These are phyloP conservation scores for Tenthredo mesomela DNA, from an alignment of 2,888 invertebrate genomes.

Conservation along the genomic window DNA sequence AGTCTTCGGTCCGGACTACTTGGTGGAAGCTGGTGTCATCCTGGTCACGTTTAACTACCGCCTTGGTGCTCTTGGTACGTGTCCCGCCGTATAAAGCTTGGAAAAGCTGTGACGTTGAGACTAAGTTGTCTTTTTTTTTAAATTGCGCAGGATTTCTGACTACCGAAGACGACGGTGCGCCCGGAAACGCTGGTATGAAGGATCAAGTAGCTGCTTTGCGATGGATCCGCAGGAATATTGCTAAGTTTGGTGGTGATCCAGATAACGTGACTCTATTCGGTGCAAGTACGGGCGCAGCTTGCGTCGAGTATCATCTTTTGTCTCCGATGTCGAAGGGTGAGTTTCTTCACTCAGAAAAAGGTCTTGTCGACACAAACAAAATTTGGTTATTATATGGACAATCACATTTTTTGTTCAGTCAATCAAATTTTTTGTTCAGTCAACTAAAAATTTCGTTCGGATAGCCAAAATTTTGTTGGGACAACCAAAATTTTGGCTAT, in stretches of 20 bases:
- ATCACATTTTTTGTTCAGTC: too few relatives aligned
- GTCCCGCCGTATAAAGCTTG: too few relatives aligned
- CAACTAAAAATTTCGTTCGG: too few relatives aligned
- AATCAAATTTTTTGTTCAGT: too few relatives aligned
- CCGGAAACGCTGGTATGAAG: conserved; percentile 79
- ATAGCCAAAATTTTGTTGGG: too few relatives aligned
- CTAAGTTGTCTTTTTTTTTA: neutral
- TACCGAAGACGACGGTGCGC: conserved; percentile 77
- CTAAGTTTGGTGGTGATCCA: conserved; percentile 79
- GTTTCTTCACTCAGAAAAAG: too few relatives aligned
- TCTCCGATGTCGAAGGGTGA: conserved; percentile 77
- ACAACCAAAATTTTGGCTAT: too few relatives aligned
- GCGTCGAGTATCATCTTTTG: conserved; percentile 75
- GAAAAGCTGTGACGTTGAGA: conserved; percentile 60
- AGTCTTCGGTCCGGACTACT: conserved; percentile 75
- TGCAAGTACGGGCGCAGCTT: conserved; percentile 77
- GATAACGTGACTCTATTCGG: conserved; percentile 79
- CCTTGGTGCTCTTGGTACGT: conserved; percentile 73
- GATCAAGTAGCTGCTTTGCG: conserved; percentile 78
- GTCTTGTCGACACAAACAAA: too few relatives aligned
- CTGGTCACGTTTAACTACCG: conserved; percentile 77
- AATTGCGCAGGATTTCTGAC: conserved; percentile 71
- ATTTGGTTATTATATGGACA: too few relatives aligned
- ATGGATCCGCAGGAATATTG: conserved; percentile 79
- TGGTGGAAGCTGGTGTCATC: conserved; percentile 71